Evolutionary conservation across 2,888 invertebrate species (phyloP).

Genomic region (Exephanes ischioxanthus): DNA sequence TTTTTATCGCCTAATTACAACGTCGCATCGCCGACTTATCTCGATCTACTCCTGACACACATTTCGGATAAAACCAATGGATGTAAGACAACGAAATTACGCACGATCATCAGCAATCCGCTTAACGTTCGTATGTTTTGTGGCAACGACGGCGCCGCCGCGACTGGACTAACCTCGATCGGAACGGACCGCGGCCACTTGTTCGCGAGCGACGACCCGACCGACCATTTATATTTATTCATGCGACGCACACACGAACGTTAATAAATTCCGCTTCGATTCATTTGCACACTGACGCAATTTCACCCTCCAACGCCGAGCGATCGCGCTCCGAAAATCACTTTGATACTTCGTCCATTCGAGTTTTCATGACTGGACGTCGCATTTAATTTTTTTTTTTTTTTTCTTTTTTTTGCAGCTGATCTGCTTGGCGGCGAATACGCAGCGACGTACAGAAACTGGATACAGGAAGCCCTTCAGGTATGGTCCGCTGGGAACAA

Average conservation of each 20-base stretch:
- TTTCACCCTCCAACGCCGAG: background rate
- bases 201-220: constrained; percentile 7
- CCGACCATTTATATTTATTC: constrained; percentile 28
- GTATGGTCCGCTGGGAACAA: constrained; percentile 75
- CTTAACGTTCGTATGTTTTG: background rate
- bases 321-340: background rate
- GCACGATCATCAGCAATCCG: background rate
- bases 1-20: constrained; percentile 87
- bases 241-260: background rate
- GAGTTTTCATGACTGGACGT: background rate
- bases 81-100: constrained; percentile 65
- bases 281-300: background rate
- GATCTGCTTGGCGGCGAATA: constrained; percentile 64
- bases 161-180: constrained; percentile 24
- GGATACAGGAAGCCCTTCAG: constrained; percentile 78
- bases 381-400: background rate
- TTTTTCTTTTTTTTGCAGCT: constrained; percentile 65
- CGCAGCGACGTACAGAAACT: constrained; percentile 74
- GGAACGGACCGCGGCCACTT: background rate
- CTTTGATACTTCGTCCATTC: background rate
- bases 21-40: constrained; percentile 82
- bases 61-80: constrained; percentile 75
- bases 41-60: constrained; percentile 81
- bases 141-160: background rate
- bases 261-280: constrained; percentile 16